Evolutionary conservation across 2,113 vertebrate genomes (phyloP).

Genomic region (Dromas ardeola): DNA sequence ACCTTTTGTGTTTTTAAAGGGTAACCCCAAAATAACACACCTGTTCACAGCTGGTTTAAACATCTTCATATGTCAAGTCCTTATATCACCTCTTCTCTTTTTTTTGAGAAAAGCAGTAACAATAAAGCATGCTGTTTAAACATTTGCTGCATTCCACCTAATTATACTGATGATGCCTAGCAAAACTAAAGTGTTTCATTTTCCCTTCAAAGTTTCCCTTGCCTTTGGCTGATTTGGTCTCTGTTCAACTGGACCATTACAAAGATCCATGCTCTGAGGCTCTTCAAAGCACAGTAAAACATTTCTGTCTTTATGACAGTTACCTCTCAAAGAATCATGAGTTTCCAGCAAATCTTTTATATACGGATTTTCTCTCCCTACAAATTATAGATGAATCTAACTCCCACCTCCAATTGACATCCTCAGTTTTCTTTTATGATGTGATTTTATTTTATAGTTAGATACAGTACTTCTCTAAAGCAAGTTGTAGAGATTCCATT

Average conservation of each 20-base stretch:
- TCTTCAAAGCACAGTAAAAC: background rate
- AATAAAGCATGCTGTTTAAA: constrained; percentile 6
- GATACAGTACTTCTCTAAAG: background rate
- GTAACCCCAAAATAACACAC: background rate
- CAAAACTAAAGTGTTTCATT: background rate
- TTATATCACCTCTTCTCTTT: background rate
- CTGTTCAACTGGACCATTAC: background rate
- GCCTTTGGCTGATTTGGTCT: constrained; percentile 32
- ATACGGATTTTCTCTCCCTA: background rate
- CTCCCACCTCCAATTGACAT: background rate
- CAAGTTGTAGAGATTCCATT: background rate
- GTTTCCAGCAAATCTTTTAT: background rate
- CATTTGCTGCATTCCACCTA: background rate
- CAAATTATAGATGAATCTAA: background rate
- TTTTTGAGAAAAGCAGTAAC: background rate
- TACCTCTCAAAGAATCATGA: background rate
- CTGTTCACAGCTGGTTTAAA: background rate
- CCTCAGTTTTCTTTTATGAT: background rate
- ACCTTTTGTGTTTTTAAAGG: background rate
- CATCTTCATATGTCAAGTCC: background rate
- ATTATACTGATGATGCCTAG: background rate
- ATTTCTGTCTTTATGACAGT: background rate
- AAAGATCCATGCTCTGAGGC: background rate
- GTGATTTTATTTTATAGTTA: background rate
- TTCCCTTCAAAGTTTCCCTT: constrained; percentile 17